Conservation (phyloP, 2,797 vertebrate species). For the Garrulus glandarius region DNA sequence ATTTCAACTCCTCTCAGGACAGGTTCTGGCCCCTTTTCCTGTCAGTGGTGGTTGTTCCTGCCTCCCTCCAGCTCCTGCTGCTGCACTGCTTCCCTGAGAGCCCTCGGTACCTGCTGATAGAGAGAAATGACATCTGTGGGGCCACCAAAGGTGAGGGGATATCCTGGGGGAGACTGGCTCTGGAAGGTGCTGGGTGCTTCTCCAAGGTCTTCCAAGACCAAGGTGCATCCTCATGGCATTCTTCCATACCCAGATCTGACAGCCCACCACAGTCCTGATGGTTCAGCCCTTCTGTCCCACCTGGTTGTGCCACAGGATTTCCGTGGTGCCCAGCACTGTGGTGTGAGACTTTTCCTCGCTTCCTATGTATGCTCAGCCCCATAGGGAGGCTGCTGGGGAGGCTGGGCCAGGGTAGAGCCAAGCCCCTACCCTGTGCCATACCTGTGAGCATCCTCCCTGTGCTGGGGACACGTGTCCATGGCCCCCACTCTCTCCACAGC, state of each 20-base stretch:
- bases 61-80: slow-evolving; percentile 82
- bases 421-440: not conserved
- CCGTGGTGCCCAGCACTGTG: not conserved
- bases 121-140: slow-evolving; percentile 79
- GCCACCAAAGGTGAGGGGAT: slow-evolving; percentile 79
- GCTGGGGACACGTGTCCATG: accelerated
- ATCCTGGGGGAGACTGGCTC: not conserved
- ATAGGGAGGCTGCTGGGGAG: not conserved
- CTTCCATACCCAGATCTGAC: not conserved
- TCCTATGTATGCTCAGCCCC: not conserved
- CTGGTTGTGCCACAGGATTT: not conserved
- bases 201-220: not conserved
- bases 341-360: not conserved
- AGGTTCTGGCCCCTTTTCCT: slow-evolving; percentile 87
- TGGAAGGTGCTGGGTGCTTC: accelerated
- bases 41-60: slow-evolving; percentile 80
- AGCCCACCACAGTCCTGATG: not conserved
- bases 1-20: slow-evolving; percentile 71
- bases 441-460: not conserved
- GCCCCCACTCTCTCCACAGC: slow-evolving; percentile 59
- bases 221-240: not conserved
- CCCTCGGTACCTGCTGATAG: slow-evolving; percentile 89
- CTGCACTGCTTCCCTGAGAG: slow-evolving; percentile 92
- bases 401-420: not conserved
- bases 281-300: not conserved